These are phyloP conservation scores for Athrips mouffetella DNA, from an alignment of 2,888 invertebrate species.

Conservation along the genomic window DNA sequence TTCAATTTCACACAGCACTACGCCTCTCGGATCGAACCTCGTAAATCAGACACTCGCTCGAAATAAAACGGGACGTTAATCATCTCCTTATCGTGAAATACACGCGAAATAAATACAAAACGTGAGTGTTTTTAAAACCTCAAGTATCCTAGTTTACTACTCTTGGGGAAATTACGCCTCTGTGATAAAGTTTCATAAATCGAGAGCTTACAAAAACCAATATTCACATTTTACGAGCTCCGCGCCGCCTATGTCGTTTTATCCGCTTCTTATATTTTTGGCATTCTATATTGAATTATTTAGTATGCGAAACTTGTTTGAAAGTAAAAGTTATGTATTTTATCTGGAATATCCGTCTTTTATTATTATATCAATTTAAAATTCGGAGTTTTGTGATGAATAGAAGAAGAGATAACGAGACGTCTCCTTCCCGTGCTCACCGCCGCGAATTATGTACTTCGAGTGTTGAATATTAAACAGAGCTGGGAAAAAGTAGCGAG, in stretches of 20 bases:
- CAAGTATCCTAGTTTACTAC: conserved; percentile 11
- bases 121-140: background rate
- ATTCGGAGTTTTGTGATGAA: conserved; percentile 53
- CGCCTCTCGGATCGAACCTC: no score
- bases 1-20: no score
- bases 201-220: conserved; percentile 24
- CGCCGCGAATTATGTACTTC: conserved; percentile 62
- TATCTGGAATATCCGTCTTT: conserved; percentile 38
- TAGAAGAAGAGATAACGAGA: conserved; percentile 63
- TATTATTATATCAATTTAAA: conserved; percentile 52
- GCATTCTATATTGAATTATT: conserved; percentile 9
- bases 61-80: no score
- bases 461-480: conserved; percentile 63
- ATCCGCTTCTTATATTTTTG: conserved; percentile 8
- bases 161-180: conserved; percentile 21
- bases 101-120: no score
- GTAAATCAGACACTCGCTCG: no score
- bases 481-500: conserved; percentile 45
- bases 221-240: conserved; percentile 28
- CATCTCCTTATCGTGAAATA: no score
- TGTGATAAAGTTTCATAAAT: conserved; percentile 27
- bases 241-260: conserved; percentile 8
- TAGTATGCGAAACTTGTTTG: conserved; percentile 2
- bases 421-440: conserved; percentile 58
- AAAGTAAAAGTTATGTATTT: conserved; percentile 23